Evolutionary conservation across 2,888 invertebrate species (phyloP), one percentile per base, ranked within the genome.

Genomic region (Lochmaea crataegi): DNA sequence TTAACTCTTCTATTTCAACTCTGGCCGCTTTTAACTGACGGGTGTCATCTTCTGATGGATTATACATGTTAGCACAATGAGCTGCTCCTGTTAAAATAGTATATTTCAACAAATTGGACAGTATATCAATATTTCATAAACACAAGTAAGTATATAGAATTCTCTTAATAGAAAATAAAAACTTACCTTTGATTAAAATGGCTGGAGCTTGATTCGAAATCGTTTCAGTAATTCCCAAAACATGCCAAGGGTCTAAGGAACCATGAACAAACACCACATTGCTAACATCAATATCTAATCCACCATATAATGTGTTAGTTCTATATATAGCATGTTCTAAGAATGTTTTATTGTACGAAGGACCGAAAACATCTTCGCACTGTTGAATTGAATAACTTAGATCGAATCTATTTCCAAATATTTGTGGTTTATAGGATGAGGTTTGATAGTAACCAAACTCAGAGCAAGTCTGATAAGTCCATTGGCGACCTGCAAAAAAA

Each of bases 401-500:
- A 0, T 93, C 91, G 79, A 97, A 96, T 42, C 89, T 87, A 82
- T 93, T 88, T 0, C 96, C 94, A 84, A 97, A 97, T 58, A 86
- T 78, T 86, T 90, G 88, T 2, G 88, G 87, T 72, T 89, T 88
- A 4, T 89, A 90, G 0, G 92, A 91, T 0, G 97, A 96, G 0
- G 96, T 94, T 88, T 98, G 98, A 86, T 93, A 98, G 86, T 95
- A 98, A 38, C 97, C 98, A 85, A 98, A 98, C 86, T 98, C 98
- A 0, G 94, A 96, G 84, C 98, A 98, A 0, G 97, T 97, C 87
- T 98, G 98, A 85, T 96, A 98, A 73, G 91, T 93, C 98, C 98
- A 98, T 82, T 95, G 95, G 0, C 97, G 93, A 78, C 89, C 93
- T 92, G 26, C 10, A 63, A 41, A 12, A 38, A 38, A 9, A 38